Conservation (phyloP, 2,113 vertebrate genomes). For the Accipiter virgatus region DNA sequence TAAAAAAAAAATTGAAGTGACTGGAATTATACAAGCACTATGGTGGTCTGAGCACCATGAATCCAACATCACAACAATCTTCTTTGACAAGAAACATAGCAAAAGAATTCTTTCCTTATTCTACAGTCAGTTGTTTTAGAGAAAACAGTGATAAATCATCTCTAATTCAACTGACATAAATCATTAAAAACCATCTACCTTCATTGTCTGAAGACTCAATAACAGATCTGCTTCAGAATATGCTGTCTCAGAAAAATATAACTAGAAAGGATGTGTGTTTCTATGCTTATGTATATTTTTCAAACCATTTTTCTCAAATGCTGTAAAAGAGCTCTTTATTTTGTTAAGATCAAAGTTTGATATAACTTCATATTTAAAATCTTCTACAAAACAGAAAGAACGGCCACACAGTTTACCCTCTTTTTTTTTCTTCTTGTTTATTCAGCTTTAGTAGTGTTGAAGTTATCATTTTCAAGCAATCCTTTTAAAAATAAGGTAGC, state of each 20-base stretch:
- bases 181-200: conserved; percentile 19
- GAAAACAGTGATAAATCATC: conserved; percentile 20
- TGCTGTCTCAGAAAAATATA: neutral
- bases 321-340: neutral
- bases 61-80: neutral
- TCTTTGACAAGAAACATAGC: neutral
- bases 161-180: conserved; percentile 22
- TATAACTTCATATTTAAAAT: neutral
- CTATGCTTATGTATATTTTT: neutral
- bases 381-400: neutral
- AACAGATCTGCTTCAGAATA: neutral
- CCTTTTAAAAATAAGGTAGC: neutral
- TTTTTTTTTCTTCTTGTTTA: neutral
- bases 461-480: neutral
- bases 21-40: neutral
- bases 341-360: neutral
- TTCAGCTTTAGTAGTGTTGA: neutral
- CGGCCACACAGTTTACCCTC: neutral
- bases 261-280: neutral
- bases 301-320: neutral
- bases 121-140: neutral
- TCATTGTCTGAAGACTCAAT: neutral
- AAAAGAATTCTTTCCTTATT: neutral
- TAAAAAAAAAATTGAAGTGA: neutral
- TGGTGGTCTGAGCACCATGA: neutral